Conservation (phyloP, 2,797 vertebrate species). For the Premnoplex brunnescens region DNA sequence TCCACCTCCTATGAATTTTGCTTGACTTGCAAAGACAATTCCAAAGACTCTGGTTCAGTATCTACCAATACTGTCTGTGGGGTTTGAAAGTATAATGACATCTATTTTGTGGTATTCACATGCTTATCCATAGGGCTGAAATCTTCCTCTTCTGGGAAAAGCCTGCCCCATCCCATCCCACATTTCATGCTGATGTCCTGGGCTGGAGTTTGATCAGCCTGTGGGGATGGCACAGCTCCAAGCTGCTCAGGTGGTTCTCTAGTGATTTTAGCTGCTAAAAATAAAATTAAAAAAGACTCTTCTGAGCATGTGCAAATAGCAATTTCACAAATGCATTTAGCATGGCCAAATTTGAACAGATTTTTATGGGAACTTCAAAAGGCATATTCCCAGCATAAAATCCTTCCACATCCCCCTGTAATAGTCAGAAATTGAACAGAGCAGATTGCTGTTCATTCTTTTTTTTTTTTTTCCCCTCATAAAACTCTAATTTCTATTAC, state of each 20-base stretch:
- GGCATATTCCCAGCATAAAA: neutral
- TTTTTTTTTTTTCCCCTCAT: neutral
- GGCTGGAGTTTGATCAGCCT: neutral
- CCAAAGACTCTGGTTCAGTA: neutral
- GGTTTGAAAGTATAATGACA: neutral
- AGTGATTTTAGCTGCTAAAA: constrained; percentile 17
- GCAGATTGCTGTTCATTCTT: neutral
- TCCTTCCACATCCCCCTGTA: neutral
- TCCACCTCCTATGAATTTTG: neutral
- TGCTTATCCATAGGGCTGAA: neutral
- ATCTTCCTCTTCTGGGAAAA: neutral
- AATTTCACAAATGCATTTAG: constrained; percentile 2
- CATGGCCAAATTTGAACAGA: neutral
- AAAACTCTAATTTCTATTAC: neutral
- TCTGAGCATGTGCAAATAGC: constrained; percentile 15
- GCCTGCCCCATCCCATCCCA: neutral
- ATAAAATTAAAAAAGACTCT: neutral
- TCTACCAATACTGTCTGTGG: neutral
- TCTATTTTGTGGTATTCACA: neutral
- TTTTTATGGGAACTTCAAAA: constrained; percentile 47
- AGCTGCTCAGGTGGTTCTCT: constrained; percentile 29
- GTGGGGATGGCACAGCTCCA: neutral
- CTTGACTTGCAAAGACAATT: neutral
- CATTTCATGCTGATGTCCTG: neutral
- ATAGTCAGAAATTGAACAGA: neutral